Conservation (phyloP, 1,140 invertebrate species). For the Aphidius gifuensis region DNA sequence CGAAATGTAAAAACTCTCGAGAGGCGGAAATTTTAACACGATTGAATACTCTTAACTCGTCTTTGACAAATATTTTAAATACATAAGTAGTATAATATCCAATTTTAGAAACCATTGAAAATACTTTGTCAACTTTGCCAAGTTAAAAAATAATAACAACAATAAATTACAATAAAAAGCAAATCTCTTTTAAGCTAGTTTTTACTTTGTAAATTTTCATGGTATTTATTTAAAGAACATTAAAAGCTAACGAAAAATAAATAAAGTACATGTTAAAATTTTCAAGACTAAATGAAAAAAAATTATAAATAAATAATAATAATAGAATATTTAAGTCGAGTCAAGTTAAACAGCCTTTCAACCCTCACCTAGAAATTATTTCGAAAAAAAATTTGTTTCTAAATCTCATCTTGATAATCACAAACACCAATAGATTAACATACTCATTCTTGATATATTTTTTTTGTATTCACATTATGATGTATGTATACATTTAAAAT, state of each 20-base stretch:
- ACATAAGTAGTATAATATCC: too few relatives aligned
- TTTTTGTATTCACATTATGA: constrained; percentile 11
- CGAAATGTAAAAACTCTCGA: background rate
- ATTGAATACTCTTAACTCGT: too few relatives aligned
- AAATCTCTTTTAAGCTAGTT: too few relatives aligned
- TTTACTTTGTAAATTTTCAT: too few relatives aligned
- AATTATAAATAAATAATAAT: background rate
- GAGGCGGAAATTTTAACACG: too few relatives aligned
- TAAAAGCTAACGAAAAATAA: background rate
- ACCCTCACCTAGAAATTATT: constrained; percentile 4
- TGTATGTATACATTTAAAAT: constrained; percentile 23
- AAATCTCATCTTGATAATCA: constrained; percentile 14
- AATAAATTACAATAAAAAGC: too few relatives aligned
- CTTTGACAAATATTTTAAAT: too few relatives aligned
- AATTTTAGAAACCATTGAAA: too few relatives aligned
- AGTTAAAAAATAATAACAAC: too few relatives aligned
- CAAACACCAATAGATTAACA: constrained; percentile 8
- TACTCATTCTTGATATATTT: constrained; percentile 16
- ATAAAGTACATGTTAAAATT: background rate
- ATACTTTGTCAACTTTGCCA: too few relatives aligned
- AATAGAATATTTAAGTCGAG: background rate
- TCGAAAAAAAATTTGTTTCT: background rate
- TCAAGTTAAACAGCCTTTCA: constrained; percentile 16
- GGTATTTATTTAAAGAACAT: too few relatives aligned
- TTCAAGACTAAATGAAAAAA: background rate